These are phyloP conservation scores for Tribolium madens DNA, from an alignment of 1,140 invertebrate species.

Conservation along the genomic window DNA sequence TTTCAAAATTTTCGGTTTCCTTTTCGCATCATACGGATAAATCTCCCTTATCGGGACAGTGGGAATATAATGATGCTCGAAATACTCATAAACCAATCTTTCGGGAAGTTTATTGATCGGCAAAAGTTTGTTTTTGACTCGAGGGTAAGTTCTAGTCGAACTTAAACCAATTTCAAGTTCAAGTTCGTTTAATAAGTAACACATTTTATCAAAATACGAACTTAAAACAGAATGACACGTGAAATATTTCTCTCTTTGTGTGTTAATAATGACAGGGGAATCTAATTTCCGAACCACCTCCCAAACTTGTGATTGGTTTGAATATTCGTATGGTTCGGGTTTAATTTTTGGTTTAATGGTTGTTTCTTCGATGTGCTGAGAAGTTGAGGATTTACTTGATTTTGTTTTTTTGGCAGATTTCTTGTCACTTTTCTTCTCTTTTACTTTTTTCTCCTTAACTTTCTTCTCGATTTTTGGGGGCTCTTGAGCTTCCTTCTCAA, in stretches of 20 bases:
- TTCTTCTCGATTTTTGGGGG: neutral
- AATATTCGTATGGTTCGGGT: neutral
- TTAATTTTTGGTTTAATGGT: constrained; percentile 5
- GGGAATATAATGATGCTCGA: constrained; percentile 52
- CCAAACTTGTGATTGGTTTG: constrained; percentile 42
- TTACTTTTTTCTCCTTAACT: neutral
- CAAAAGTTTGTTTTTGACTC: neutral
- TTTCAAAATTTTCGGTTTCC: constrained; percentile 39
- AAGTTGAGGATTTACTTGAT: constrained; percentile 3
- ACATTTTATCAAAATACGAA: constrained; percentile 45
- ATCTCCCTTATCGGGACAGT: neutral
- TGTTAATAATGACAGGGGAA: constrained; percentile 48
- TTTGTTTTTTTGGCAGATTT: constrained; percentile 8
- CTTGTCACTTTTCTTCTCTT: neutral
- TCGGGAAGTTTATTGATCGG: neutral
- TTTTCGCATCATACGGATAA: constrained; percentile 7
- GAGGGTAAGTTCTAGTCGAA: constrained; percentile 1
- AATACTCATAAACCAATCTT: constrained; percentile 51
- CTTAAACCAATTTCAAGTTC: neutral
- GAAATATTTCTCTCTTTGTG: constrained; percentile 50
- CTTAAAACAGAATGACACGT: constrained; percentile 44
- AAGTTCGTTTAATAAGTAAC: constrained; percentile 21
- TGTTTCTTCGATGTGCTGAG: neutral
- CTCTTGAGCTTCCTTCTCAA: neutral
- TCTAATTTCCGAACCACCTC: constrained; percentile 47